These are phyloP conservation scores for Pseudorectes ferrugineus DNA, from an alignment of 2,113 vertebrate genomes.

Conservation along the genomic window DNA sequence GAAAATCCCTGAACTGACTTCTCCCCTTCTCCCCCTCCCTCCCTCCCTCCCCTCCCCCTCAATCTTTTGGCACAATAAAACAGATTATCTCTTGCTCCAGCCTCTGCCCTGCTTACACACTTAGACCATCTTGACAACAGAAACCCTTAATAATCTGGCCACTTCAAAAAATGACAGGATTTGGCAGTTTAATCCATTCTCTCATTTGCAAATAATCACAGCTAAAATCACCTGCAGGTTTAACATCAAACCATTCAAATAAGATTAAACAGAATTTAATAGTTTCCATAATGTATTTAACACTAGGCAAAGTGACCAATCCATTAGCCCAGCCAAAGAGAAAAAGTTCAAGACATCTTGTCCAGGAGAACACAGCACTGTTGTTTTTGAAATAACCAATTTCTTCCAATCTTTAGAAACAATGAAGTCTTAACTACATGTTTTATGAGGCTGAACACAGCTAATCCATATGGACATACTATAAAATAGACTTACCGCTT, in stretches of 20 bases:
- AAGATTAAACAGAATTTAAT: neutral
- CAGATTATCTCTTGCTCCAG: neutral
- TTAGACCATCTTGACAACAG: neutral
- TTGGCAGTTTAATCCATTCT: neutral
- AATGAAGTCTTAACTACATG: neutral
- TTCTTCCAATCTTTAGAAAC: neutral
- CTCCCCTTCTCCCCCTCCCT: accelerated
- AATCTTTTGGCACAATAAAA: neutral
- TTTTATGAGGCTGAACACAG: neutral
- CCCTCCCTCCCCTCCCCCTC: too few relatives aligned
- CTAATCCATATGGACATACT: neutral
- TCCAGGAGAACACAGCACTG: neutral
- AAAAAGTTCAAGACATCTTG: neutral
- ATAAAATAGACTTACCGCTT: neutral
- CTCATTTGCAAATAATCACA: neutral
- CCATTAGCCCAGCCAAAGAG: neutral
- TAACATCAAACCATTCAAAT: neutral
- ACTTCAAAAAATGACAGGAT: neutral
- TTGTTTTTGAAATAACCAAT: neutral
- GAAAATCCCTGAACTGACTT: neutral
- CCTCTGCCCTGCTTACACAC: neutral
- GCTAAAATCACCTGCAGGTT: neutral
- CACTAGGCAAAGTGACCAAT: neutral
- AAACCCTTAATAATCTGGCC: neutral
- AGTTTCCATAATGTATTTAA: neutral